Evolutionary conservation across 2,113 vertebrate species (phyloP), one percentile per base, ranked within the genome.

Genomic region (Grantiella picta): DNA sequence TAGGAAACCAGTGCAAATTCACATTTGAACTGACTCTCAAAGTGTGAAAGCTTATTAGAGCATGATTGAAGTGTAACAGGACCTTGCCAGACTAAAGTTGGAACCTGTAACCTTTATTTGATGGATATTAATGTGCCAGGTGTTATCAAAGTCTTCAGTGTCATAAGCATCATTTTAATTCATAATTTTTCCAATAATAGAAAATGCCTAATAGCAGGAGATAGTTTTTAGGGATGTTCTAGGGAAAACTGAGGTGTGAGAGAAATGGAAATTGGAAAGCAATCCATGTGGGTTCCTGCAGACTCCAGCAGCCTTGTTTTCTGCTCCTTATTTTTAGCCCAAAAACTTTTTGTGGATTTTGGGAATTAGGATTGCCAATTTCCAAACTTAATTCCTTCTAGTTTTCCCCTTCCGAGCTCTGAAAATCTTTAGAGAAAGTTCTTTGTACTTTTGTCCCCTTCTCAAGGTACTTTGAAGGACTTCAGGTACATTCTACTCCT

Each of bases 31-130:
- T 56, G 53, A 60, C 27, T 68, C 42, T 54, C 25, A 3, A 61
- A 61, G 82, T 91, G 89, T 86, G 82, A 90, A 86, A 92, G 40
- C 66, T 87, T 79, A 52, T 88, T 85, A 82, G 49, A 90, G 40
- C 66, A 69, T 63, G 60, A 60, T 79, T 64, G 18, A 85, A 88
- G 45, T 80, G 35, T 21, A 77, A 44, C 18, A 78, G 68, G 68
- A 73, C 76, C 66, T 80, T 83, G 40, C 38, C 63, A 88, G 86
- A 57, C 75, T 86, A 0, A 44, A 79, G 60, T 4, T 83, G 42
- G 60, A 86, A 73, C 47, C 38, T 83, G 23, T 73, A 77, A 84
- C 72, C 77, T 89, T 89, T 72, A 52, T 72, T 92, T 92, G 76
- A 77, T 61, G 23, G 64, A 16, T 83, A 45, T 28, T 77, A 77